Evolutionary conservation across 2,888 invertebrate species (phyloP).

Genomic region (Eupeodes luniger): DNA sequence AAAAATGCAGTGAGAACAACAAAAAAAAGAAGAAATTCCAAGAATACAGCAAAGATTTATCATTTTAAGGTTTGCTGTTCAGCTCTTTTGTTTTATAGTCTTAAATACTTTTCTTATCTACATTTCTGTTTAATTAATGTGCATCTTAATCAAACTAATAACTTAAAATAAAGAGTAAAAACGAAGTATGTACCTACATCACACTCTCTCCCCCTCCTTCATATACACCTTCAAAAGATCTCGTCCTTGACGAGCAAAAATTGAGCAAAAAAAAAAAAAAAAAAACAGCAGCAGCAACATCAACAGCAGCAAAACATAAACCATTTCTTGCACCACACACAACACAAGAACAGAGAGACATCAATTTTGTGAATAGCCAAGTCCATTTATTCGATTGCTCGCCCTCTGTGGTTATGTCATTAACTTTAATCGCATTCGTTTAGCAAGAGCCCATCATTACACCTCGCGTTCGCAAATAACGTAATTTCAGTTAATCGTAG

Average conservation of each 20-base stretch:
- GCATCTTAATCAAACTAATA: conserved; percentile 71
- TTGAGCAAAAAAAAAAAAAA: not conserved
- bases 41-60: conserved; percentile 13
- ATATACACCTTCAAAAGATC: not conserved
- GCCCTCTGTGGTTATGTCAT: conserved; percentile 76
- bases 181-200: conserved; percentile 32
- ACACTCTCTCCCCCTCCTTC: conserved; percentile 16
- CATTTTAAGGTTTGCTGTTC: conserved; percentile 51
- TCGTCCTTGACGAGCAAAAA: conserved; percentile 68
- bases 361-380: conserved; percentile 74
- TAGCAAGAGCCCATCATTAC: conserved; percentile 76
- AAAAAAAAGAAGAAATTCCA: not conserved
- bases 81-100: conserved; percentile 64
- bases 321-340: conserved; percentile 50
- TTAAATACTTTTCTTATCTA: conserved; percentile 21
- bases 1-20: not conserved
- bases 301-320: conserved; percentile 22
- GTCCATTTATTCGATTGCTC: conserved; percentile 76
- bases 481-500: conserved; percentile 75
- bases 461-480: conserved; percentile 76
- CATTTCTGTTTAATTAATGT: conserved; percentile 70
- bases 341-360: conserved; percentile 71
- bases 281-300: not conserved
- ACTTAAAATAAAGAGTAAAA: conserved; percentile 47
- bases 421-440: conserved; percentile 76